Evolutionary conservation across 2,888 invertebrate species (phyloP).

Genomic region (Yponomeuta cagnagella): DNA sequence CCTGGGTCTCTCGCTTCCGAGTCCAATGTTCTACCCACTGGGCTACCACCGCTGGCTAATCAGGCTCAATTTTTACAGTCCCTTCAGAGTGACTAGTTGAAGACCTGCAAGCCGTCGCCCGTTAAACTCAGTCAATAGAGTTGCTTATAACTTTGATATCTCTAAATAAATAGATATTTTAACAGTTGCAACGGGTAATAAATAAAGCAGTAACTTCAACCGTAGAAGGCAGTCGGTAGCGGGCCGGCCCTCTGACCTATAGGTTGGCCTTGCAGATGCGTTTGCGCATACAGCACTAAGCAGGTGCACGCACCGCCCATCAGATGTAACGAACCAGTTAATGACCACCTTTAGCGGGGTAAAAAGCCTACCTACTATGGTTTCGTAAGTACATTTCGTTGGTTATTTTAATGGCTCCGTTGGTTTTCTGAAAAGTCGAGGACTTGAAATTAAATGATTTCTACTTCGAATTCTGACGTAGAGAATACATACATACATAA

Average conservation of each 20-base stretch:
- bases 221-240: conserved; percentile 40
- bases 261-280: conserved; percentile 49
- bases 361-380: not conserved
- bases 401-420: too few relatives aligned
- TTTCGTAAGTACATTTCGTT: not conserved
- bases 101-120: too few relatives aligned
- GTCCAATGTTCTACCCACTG: too few relatives aligned
- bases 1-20: too few relatives aligned
- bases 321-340: conserved; percentile 14
- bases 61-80: too few relatives aligned
- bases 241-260: conserved; percentile 69
- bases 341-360: not conserved
- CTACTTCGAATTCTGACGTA: too few relatives aligned
- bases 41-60: too few relatives aligned
- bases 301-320: conserved; percentile 33
- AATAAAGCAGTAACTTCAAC: conserved; percentile 4
- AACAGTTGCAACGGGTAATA: not conserved
- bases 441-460: too few relatives aligned
- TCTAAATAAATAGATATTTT: not conserved
- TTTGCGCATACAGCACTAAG: conserved; percentile 18
- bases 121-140: not conserved
- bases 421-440: too few relatives aligned
- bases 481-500: too few relatives aligned
- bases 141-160: not conserved
- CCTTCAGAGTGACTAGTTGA: too few relatives aligned